A percentile compares a stretch with the other conserved stretches of the same genome.
Evolutionary conservation across 2,888 invertebrate genomes (phyloP).

Genomic region (Mimas tiliae): DNA sequence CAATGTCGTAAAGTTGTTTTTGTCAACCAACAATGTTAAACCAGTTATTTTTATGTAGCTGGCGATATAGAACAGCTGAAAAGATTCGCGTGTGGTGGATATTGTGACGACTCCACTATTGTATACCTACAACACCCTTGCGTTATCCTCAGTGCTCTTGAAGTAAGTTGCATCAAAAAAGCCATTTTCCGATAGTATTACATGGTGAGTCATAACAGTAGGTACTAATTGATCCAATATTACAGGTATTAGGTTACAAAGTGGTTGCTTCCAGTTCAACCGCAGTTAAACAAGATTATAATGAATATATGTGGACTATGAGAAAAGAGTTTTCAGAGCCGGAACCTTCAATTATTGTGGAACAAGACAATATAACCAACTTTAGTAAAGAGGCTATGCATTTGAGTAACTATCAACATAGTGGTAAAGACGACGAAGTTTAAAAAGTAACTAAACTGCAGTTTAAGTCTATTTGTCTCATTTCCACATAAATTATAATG

Average conservation of each 20-base stretch:
- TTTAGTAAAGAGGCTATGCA: constrained; percentile 85
- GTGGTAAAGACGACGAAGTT: constrained; percentile 77
- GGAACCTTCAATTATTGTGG: constrained; percentile 88
- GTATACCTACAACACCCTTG: constrained; percentile 95
- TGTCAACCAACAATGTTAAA: constrained; percentile 7
- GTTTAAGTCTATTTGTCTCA: not conserved
- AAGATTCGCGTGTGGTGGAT: constrained; percentile 93
- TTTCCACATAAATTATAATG: constrained; percentile 52
- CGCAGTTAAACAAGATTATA: constrained; percentile 93
- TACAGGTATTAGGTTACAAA: constrained; percentile 92
- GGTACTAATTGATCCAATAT: constrained; percentile 40
- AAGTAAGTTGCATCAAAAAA: constrained; percentile 73
- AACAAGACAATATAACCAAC: constrained; percentile 86
- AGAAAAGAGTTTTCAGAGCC: constrained; percentile 94
- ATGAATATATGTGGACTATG: constrained; percentile 98
- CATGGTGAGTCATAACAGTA: constrained; percentile 25
- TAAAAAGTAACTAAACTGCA: constrained; percentile 43
- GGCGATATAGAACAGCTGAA: constrained; percentile 93
- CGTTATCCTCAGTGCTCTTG: constrained; percentile 93
- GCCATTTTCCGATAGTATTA: constrained; percentile 15
- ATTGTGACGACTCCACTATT: constrained; percentile 93
- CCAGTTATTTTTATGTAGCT: constrained; percentile 72
- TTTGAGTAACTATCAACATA: constrained; percentile 69
- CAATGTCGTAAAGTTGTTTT: constrained; percentile 13
- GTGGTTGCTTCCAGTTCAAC: constrained; percentile 95